A percentile compares a stretch with the other conserved stretches of the same genome.
Evolutionary conservation across 1,140 invertebrate species (phyloP).

Genomic region (Telenomus remus): DNA sequence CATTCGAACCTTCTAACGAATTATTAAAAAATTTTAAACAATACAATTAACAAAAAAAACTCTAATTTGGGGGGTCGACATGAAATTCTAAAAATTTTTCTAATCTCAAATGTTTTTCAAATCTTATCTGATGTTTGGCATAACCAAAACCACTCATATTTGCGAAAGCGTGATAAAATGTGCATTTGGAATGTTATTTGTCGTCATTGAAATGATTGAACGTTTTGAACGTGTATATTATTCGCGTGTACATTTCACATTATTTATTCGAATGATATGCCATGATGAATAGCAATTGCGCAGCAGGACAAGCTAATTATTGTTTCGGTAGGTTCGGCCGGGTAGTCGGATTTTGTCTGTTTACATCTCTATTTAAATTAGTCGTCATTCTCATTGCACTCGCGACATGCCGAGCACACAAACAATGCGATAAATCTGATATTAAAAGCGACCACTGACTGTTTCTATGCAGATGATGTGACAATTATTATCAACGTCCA

Average conservation of each 20-base stretch:
- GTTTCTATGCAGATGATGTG: conserved; percentile 12
- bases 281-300: not conserved
- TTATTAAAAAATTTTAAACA: not conserved
- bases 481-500: conserved; percentile 8
- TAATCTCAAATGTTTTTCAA: not conserved
- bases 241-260: not conserved
- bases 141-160: conserved; percentile 2
- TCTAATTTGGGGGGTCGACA: too few relatives aligned
- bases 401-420: conserved; percentile 8
- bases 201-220: conserved; percentile 2
- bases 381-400: conserved; percentile 6
- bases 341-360: conserved; percentile 16
- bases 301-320: conserved; percentile 16
- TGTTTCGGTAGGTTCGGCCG: conserved; percentile 28
- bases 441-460: conserved; percentile 11
- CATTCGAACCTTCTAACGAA: not conserved
- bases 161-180: conserved; percentile 13
- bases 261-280: not conserved
- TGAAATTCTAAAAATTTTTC: not conserved
- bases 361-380: conserved; percentile 13
- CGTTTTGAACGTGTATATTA: not conserved
- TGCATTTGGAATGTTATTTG: conserved; percentile 5
- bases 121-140: not conserved
- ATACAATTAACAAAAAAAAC: too few relatives aligned
- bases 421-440: conserved; percentile 10